These are phyloP conservation scores for Sapayoa aenigma DNA, from an alignment of 2,113 vertebrate genomes.

Conservation along the genomic window DNA sequence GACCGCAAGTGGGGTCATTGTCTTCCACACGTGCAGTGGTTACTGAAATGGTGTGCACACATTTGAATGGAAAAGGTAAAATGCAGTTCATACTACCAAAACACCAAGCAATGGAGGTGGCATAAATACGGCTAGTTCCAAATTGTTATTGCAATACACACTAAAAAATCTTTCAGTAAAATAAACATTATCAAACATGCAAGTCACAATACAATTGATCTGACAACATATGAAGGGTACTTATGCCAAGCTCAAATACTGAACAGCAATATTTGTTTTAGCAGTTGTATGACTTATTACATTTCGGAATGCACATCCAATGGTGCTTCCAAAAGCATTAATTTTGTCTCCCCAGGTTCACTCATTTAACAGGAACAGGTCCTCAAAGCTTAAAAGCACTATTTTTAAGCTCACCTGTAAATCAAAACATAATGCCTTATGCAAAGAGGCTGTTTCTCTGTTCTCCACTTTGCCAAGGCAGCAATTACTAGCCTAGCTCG, in stretches of 20 bases:
- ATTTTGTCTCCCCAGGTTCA: neutral
- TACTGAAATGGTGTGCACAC: neutral
- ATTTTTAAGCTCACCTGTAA: conserved; percentile 17
- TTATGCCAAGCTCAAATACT: neutral
- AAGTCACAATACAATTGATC: neutral
- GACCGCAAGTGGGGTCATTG: neutral
- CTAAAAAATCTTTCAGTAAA: neutral
- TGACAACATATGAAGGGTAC: neutral
- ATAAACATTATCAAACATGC: neutral
- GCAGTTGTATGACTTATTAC: neutral
- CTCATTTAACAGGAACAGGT: neutral
- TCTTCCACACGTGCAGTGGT: neutral
- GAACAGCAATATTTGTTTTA: neutral
- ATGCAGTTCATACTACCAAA: neutral
- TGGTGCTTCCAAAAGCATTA: neutral
- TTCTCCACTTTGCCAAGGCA: neutral
- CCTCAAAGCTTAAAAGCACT: neutral
- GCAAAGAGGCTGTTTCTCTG: neutral
- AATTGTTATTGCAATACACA: neutral
- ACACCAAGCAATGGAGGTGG: neutral
- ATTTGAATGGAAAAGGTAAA: neutral
- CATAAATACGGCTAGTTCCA: neutral
- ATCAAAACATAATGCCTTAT: neutral
- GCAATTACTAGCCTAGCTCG: neutral
- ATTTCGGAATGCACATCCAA: neutral